These are phyloP conservation scores for Dermolepida albohirtum DNA, from an alignment of 2,888 invertebrate species.

Conservation along the genomic window DNA sequence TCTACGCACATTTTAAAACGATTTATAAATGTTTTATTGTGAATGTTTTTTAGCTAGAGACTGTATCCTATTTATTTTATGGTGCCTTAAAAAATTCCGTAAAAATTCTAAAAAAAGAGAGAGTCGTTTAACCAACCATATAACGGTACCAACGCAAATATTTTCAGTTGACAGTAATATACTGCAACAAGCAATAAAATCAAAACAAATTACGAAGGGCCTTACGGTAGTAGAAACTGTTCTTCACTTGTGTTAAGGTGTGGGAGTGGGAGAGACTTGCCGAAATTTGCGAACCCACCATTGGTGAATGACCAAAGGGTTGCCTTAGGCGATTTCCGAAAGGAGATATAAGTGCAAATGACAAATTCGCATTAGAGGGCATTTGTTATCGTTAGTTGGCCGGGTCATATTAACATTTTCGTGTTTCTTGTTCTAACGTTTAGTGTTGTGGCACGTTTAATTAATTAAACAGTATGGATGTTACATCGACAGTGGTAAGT, in stretches of 20 bases:
- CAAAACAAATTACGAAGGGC: constrained; percentile 24
- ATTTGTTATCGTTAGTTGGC: not conserved
- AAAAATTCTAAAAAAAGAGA: constrained; percentile 27
- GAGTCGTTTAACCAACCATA: not conserved
- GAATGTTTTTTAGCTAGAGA: too few relatives aligned
- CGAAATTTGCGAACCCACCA: constrained; percentile 46
- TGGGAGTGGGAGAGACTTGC: constrained; percentile 42
- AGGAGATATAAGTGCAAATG: constrained; percentile 47
- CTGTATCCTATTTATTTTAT: too few relatives aligned
- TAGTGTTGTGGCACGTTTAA: not conserved
- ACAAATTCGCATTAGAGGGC: constrained; percentile 27
- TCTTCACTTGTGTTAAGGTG: constrained; percentile 24
- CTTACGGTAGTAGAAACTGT: constrained; percentile 18
- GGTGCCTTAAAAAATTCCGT: too few relatives aligned
- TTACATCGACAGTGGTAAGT: constrained; percentile 26
- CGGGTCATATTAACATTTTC: not conserved
- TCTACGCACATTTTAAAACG: too few relatives aligned
- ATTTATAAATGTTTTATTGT: too few relatives aligned
- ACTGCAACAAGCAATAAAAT: constrained; percentile 18
- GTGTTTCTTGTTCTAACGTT: not conserved
- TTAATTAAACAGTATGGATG: constrained; percentile 7
- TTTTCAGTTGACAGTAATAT: constrained; percentile 9
- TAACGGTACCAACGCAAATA: constrained; percentile 30
- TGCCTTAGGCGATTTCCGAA: constrained; percentile 46
- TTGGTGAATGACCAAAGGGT: constrained; percentile 50